Percentiles rank a stretch among this genome's conserved stretches.
phyloP scores from a whole-genome alignment of 2,797 vertebrate species.

The Tenualosa thibaudeaui region DNA sequence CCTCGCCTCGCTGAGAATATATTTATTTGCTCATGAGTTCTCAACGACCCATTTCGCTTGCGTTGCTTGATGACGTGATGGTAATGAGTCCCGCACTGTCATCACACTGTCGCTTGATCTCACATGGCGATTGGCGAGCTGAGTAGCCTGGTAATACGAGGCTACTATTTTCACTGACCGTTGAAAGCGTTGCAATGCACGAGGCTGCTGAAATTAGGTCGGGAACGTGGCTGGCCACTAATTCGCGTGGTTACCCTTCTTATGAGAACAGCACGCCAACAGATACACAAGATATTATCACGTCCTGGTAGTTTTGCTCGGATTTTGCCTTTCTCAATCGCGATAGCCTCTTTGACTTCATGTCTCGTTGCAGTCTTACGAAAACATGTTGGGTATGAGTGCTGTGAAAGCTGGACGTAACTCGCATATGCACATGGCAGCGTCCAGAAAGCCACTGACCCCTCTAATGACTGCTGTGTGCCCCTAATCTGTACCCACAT shows the following conservation, averaged over 20 bases:
- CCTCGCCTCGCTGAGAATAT: background rate
- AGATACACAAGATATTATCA: too few species aligned
- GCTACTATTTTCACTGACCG: background rate
- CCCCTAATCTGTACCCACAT: background rate
- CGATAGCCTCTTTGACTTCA: too few species aligned
- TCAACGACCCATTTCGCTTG: slow-evolving; percentile 1
- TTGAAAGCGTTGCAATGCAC: background rate
- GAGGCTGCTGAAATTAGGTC: background rate
- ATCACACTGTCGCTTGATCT: background rate
- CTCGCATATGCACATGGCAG: background rate
- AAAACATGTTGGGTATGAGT: background rate
- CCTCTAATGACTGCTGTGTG: background rate
- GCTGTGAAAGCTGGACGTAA: background rate
- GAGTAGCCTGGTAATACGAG: background rate
- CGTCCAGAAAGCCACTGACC: background rate
- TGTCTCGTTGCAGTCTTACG: background rate
- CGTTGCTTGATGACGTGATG: background rate
- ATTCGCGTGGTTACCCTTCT: background rate
- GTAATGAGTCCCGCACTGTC: background rate
- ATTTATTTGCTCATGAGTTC: background rate
- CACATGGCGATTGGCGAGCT: background rate
- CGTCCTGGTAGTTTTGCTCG: too few species aligned
- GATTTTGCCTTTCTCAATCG: too few species aligned
- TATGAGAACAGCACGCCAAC: background rate
- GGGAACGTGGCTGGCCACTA: background rate